A percentile compares a stretch with the other conserved stretches of the same genome.
phyloP scores from a whole-genome alignment of 2,113 vertebrate species.

The Alligator mississippiensis region DNA sequence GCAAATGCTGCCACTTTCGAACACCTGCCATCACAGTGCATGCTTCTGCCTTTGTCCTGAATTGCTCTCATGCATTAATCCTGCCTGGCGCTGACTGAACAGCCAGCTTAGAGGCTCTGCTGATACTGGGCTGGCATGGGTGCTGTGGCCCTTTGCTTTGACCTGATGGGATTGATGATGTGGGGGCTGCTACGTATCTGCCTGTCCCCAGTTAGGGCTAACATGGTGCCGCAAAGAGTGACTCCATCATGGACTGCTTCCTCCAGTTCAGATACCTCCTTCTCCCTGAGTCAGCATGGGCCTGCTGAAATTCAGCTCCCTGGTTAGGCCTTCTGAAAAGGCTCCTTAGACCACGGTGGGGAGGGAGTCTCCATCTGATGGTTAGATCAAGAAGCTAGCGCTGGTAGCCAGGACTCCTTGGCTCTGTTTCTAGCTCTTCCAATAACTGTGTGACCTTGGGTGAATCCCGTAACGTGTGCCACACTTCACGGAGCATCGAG shows the following conservation, averaged over 20 bases:
- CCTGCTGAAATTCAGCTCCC: not conserved
- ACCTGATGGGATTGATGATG: not conserved
- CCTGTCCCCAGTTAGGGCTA: not conserved
- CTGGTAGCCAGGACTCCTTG: too few species aligned
- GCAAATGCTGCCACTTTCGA: fast-evolving
- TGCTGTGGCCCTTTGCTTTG: not conserved
- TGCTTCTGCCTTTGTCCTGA: not conserved
- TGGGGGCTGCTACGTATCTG: not conserved
- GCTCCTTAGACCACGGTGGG: fast-evolving
- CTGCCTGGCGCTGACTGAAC: not conserved
- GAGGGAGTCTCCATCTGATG: not conserved
- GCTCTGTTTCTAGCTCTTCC: not conserved
- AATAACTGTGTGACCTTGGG: not conserved
- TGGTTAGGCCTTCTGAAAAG: fast-evolving
- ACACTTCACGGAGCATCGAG: not conserved
- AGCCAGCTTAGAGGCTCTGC: fast-evolving
- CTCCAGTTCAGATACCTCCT: not conserved
- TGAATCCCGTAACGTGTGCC: not conserved
- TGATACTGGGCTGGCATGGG: not conserved
- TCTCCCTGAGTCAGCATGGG: fast-evolving
- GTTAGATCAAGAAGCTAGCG: not conserved
- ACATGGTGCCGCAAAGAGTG: not conserved
- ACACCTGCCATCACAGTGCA: fast-evolving
- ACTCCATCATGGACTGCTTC: not conserved
- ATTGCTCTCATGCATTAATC: not conserved